A percentile compares a stretch with the other conserved stretches of the same genome.
phyloP scores from a whole-genome alignment of 2,113 vertebrate genomes.

The Eolophus roseicapilla region DNA sequence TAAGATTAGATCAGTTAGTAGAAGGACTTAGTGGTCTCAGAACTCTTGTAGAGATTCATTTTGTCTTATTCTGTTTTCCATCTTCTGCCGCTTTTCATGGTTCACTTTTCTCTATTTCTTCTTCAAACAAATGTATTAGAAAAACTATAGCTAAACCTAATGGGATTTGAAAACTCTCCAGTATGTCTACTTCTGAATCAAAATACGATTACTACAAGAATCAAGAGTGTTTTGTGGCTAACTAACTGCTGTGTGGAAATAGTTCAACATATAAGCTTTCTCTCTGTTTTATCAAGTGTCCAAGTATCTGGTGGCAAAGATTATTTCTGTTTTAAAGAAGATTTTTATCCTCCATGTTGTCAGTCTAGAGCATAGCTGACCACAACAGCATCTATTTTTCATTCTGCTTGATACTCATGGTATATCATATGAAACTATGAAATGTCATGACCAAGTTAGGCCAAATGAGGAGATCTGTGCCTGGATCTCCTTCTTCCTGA shows the following conservation, averaged over 20 bases:
- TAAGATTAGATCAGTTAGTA: background rate
- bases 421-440: background rate
- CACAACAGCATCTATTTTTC: background rate
- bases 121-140: background rate
- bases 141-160: background rate
- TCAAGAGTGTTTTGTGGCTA: background rate
- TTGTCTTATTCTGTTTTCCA: background rate
- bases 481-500: background rate
- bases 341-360: background rate
- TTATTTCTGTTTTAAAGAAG: background rate
- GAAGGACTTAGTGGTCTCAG: background rate
- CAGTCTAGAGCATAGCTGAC: background rate
- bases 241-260: background rate
- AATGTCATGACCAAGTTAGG: background rate
- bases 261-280: background rate
- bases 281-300: background rate
- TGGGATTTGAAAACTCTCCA: background rate
- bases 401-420: background rate
- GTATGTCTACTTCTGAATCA: background rate
- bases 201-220: background rate
- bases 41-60: background rate
- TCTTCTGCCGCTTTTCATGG: background rate
- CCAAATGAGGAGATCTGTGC: background rate
- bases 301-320: background rate
- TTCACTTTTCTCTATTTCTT: background rate